These are phyloP conservation scores for Arctocebus calabarensis DNA, from an alignment of 2,797 vertebrate species.

Conservation along the genomic window DNA sequence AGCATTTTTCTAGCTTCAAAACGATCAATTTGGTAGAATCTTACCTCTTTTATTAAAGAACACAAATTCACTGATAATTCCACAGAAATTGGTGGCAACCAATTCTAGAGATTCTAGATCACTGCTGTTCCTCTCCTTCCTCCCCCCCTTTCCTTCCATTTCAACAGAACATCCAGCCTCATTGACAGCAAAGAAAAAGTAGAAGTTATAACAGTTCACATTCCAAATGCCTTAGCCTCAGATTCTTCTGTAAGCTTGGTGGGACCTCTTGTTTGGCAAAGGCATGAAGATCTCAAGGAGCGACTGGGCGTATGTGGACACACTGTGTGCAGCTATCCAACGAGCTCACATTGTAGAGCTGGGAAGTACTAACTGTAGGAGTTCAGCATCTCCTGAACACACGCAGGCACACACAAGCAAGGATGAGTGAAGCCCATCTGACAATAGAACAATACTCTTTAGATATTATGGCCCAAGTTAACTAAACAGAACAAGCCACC, in stretches of 20 bases:
- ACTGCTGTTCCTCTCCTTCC: neutral
- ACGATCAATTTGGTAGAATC: neutral
- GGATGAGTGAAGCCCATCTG: no score
- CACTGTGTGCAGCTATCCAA: neutral
- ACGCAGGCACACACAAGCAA: neutral
- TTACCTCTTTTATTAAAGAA: neutral
- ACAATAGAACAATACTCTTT: neutral
- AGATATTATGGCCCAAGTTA: neutral
- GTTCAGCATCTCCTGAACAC: neutral
- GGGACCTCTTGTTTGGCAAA: neutral
- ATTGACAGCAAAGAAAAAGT: neutral
- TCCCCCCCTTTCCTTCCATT: neutral
- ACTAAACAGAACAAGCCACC: neutral
- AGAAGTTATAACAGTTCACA: neutral
- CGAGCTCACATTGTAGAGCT: neutral
- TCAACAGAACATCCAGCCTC: neutral
- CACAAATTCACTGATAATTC: neutral
- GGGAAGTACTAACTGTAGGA: neutral
- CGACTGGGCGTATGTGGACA: neutral
- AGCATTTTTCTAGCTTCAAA: neutral
- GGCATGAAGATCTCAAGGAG: neutral
- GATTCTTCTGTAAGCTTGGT: neutral
- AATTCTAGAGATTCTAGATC: neutral
- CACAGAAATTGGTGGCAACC: neutral
- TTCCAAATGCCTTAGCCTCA: neutral